Evolutionary conservation across 1,140 invertebrate genomes (phyloP).

Genomic region (Penaeus indicus): DNA sequence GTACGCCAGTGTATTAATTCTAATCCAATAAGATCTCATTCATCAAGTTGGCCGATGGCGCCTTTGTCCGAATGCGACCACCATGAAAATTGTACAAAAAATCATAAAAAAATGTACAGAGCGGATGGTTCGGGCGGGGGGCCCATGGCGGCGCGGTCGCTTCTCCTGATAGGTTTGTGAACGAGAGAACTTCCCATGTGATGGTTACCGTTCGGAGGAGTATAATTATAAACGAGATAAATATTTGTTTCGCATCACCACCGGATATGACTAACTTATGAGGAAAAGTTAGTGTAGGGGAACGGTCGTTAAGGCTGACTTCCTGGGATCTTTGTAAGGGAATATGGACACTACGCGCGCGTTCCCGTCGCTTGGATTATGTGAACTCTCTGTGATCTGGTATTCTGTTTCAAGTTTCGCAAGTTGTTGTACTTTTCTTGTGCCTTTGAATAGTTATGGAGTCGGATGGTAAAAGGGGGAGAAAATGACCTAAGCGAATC

Average conservation of each 20-base stretch:
- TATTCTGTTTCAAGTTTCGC: too few relatives aligned
- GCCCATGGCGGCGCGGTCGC: not conserved
- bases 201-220: not conserved
- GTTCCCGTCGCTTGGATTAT: too few relatives aligned
- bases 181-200: not conserved
- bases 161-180: conserved; percentile 2
- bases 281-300: too few relatives aligned
- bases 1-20: conserved; percentile 61
- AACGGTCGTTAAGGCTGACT: not conserved
- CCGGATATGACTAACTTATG: conserved; percentile 7
- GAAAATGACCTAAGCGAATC: too few relatives aligned
- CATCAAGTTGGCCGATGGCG: conserved; percentile 50
- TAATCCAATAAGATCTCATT: conserved; percentile 64
- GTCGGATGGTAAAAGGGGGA: too few relatives aligned
- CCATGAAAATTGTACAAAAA: conserved; percentile 55
- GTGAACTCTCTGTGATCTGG: too few relatives aligned
- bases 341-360: too few relatives aligned
- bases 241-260: conserved; percentile 26
- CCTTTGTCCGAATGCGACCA: conserved; percentile 48
- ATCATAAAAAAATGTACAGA: conserved; percentile 46
- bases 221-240: conserved; percentile 40
- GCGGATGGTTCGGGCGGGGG: conserved; percentile 31
- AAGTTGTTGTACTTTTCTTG: too few relatives aligned
- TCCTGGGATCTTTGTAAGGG: too few relatives aligned
- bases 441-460: too few relatives aligned